A percentile compares a stretch with the other conserved stretches of the same genome.
Evolutionary conservation across 2,113 vertebrate genomes (phyloP).

Genomic region (Neofelis nebulosa): DNA sequence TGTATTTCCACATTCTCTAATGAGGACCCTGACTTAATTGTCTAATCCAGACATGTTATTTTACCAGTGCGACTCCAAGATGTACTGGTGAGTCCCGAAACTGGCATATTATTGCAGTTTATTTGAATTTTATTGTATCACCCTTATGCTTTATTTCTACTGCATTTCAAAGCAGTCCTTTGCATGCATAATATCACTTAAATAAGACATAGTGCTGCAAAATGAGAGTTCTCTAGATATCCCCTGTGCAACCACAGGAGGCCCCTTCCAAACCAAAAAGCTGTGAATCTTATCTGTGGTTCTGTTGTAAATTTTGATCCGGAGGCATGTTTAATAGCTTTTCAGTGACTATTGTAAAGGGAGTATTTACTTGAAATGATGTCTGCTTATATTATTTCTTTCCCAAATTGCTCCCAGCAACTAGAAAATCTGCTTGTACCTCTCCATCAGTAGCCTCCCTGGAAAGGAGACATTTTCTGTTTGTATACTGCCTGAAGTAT

Average conservation of each 20-base stretch:
- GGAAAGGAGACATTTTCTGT: constrained; percentile 48
- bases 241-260: constrained; percentile 5
- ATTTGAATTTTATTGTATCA: constrained; percentile 67
- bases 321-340: constrained; percentile 70
- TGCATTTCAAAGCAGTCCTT: constrained; percentile 51
- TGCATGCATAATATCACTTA: constrained; percentile 37
- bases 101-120: constrained; percentile 30
- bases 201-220: constrained; percentile 35
- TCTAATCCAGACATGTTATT: constrained; percentile 52
- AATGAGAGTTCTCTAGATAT: neutral
- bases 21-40: constrained; percentile 54
- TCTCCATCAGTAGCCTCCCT: constrained; percentile 67
- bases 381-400: constrained; percentile 56
- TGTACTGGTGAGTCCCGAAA: neutral
- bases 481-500: constrained; percentile 10
- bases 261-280: constrained; percentile 23
- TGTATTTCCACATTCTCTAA: constrained; percentile 2
- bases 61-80: constrained; percentile 58
- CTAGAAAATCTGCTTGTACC: constrained; percentile 33
- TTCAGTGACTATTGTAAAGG: constrained; percentile 60
- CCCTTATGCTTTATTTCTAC: constrained; percentile 63
- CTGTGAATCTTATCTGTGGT: constrained; percentile 40
- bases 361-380: constrained; percentile 65
- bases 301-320: constrained; percentile 67
- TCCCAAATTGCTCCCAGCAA: constrained; percentile 46